Base-by-base conservation (phyloP, 2,797 vertebrate genomes). In the Sebastolobus alascanus region DNA sequence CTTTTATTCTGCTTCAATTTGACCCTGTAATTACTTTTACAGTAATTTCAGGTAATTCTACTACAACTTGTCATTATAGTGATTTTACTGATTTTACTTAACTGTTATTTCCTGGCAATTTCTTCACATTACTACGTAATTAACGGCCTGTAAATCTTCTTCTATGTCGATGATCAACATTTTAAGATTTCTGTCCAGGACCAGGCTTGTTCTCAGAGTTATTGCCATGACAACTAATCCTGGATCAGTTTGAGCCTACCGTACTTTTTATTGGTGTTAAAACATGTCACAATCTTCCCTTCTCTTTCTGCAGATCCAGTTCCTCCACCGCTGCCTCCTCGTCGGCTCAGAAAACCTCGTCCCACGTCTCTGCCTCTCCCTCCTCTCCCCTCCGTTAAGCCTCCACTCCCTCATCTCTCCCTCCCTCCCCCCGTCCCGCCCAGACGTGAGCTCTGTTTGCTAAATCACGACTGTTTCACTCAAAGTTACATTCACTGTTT, bases 371-470 rank as follows among this genome's bases (percentile, higher is more conserved):
- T 75, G 75, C 92, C 54, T 37, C 84, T 66, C 8, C 79, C 82
- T 1, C 54, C 73, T 75, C 33, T 76, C 50, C 22, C 87, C 82
- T 2, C 85, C 87, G 11, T 43, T 46, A 22, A 74, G 73, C 77
- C 79, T 13, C 63, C 73, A 0, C 18, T 1, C 4, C 1, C 14
- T 0, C 52, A 12, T 27, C 25, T 10, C 16, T 81, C 90, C 9
- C 27, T 80, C 31, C 92, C 93, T 12, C 95, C 94, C 7, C 95
- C 94, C 0, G 27, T 96, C 59, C 94, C 94, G 2, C 94, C 94
- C 6, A 91, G 95, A 87, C 29, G 95, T 96, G 82, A 93, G 91
- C 74, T 35, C 33, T 1, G 31, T 31, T 59, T 2, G 25, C 22
- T 27, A 18, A 38, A 14, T 46, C 9, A 4, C 3, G 3, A 31